Percentiles rank a stretch among this genome's conserved stretches.
phyloP scores from a whole-genome alignment of 2,888 invertebrate species.

The Chloromyia formosa region DNA sequence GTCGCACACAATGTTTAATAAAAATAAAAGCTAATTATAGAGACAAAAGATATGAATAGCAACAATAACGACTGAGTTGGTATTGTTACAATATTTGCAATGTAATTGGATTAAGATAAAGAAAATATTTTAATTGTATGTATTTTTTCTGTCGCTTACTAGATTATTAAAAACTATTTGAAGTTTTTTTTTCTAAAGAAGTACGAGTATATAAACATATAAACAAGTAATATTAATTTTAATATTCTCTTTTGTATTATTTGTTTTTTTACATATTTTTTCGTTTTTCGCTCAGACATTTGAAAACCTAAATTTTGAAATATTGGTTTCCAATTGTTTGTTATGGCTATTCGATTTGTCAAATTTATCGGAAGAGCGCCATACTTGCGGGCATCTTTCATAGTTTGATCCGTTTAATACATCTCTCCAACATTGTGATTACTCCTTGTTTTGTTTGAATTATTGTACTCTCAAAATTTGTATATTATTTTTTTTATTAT shows the following conservation, averaged over 20 bases:
- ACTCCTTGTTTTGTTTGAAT: too few relatives aligned
- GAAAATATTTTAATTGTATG: slow-evolving; percentile 7
- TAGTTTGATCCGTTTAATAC: too few relatives aligned
- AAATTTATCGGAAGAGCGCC: too few relatives aligned
- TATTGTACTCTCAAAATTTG: too few relatives aligned
- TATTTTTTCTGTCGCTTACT: slow-evolving; percentile 28
- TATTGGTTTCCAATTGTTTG: not conserved
- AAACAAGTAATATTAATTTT: slow-evolving; percentile 15
- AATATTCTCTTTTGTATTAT: not conserved
- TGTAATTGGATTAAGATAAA: slow-evolving; percentile 29
- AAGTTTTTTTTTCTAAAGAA: not conserved
- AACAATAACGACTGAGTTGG: slow-evolving; percentile 43
- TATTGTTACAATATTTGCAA: slow-evolving; percentile 39
- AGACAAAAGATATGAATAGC: not conserved
- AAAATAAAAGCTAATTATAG: not conserved
- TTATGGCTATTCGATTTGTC: too few relatives aligned
- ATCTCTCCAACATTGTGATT: too few relatives aligned
- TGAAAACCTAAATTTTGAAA: not conserved
- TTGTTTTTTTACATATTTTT: not conserved
- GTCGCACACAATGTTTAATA: slow-evolving; percentile 21
- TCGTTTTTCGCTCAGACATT: not conserved
- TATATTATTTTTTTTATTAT: too few relatives aligned
- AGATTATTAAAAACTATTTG: slow-evolving; percentile 3
- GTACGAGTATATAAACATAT: slow-evolving; percentile 12
- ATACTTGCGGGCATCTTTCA: too few relatives aligned